Evolutionary conservation across 2,797 vertebrate species (phyloP), one percentile per base, ranked within the genome.

Genomic region (Crenuchus spilurus): DNA sequence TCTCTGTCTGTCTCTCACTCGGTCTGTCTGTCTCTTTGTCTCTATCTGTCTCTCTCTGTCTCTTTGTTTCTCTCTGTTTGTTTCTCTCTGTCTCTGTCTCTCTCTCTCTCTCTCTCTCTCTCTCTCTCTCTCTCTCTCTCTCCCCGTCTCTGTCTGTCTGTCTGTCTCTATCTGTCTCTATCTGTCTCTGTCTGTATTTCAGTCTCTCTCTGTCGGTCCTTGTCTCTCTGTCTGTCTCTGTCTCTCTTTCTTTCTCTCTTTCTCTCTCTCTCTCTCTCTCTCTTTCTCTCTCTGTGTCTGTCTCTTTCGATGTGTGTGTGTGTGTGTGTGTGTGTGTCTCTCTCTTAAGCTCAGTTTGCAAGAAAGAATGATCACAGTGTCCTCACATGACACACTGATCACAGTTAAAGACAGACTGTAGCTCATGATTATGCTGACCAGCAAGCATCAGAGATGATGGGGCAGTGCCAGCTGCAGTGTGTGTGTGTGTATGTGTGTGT

Each of bases 401-500:
- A 64, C 69, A 74, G 69, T 66, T 66, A 33, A 60, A 57, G 22
- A 61, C 49, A 68, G 72, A 46, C 51, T 28, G 22, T 58, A 74
- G 10, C 61, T 77, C 20, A 11, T 69, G 30, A 63, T 82, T 64
- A 72, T 77, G 70, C 30, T 74, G 76, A 78, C 75, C 73, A 68
- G 80, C 60, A 26, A 70, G 71, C 66, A 60, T 72, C 68, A 70
- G 81, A 74, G 44, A 79, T 77, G 71, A 79, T 73, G 72, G 74
- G 77, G 83, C 83, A 83, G 65, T 57, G 41, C 79, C 82, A 74
- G 83, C 82, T 49, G 86, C 84, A 77, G 54, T 83, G 77, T 51
- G 14, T 66, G 30, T 77, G 4, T 70, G 55, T 78, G 52, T 76
- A 48, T 79, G 62, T 48, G 76, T 57, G 67, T 30, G 39, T 33